Percentiles rank a stretch among this genome's conserved stretches.
Conservation (phyloP, 2,888 invertebrate species). For the Xanthostigma xanthostigma region DNA sequence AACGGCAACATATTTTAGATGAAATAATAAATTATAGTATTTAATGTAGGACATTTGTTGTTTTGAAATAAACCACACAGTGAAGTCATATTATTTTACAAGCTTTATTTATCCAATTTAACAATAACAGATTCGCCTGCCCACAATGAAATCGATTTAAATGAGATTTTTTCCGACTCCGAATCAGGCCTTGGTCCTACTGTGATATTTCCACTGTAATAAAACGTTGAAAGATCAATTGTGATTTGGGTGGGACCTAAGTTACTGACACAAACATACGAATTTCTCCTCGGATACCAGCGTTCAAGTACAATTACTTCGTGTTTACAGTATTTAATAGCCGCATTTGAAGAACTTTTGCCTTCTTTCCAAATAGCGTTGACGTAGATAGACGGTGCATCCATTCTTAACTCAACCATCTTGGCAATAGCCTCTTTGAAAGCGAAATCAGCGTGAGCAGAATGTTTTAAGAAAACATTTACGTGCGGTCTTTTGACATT, state of each 20-base stretch:
- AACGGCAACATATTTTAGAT: too few relatives aligned
- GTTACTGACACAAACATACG: constrained; percentile 63
- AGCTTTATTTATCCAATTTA: constrained; percentile 38
- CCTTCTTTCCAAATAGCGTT: constrained; percentile 53
- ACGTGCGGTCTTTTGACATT: constrained; percentile 15
- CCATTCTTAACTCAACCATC: constrained; percentile 42
- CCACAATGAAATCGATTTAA: constrained; percentile 35
- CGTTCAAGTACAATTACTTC: constrained; percentile 57
- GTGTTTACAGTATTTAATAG: constrained; percentile 45
- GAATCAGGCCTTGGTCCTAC: constrained; percentile 33
- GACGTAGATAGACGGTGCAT: constrained; percentile 58
- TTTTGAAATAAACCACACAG: constrained; percentile 15
- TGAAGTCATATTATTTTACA: not conserved
- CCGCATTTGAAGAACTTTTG: constrained; percentile 45
- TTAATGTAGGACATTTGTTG: constrained; percentile 10
- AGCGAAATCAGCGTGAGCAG: constrained; percentile 29
- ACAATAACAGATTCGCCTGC: constrained; percentile 48
- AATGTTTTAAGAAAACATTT: constrained; percentile 11
- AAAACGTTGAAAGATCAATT: constrained; percentile 57
- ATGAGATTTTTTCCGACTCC: constrained; percentile 30
- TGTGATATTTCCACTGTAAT: constrained; percentile 54
- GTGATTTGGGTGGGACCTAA: constrained; percentile 42
- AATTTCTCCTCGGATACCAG: constrained; percentile 63
- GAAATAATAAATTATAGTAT: too few relatives aligned
- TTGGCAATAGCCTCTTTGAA: constrained; percentile 39